A percentile compares a stretch with the other conserved stretches of the same genome.
phyloP scores from a whole-genome alignment of 23 tunicate genomes.

The Diplosoma virens region DNA sequence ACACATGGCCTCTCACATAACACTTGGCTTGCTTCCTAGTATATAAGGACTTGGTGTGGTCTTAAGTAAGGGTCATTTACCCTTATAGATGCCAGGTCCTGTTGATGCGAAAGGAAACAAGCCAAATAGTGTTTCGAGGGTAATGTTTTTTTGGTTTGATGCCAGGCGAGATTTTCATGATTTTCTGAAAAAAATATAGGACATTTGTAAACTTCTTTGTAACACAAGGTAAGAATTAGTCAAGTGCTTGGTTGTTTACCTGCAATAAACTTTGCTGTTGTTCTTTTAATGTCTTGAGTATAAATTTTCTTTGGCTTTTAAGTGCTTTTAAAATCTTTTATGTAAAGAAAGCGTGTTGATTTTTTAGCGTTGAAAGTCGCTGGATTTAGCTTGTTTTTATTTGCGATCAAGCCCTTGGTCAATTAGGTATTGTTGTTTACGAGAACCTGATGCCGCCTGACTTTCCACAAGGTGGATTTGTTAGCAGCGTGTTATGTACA shows the following conservation, averaged over 20 bases:
- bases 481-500: no score
- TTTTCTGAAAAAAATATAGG: not conserved
- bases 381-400: not conserved
- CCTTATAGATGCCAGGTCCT: constrained; percentile 19
- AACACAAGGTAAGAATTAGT: constrained; percentile 27
- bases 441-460: constrained; percentile 27
- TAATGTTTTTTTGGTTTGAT: constrained; percentile 2
- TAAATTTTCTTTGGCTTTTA: no score
- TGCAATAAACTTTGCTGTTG: no score
- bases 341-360: no score
- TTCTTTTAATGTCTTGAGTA: no score
- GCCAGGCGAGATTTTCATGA: constrained; percentile 3
- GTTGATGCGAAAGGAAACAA: not conserved
- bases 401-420: no score
- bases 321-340: no score
- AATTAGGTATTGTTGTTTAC: constrained; percentile 16
- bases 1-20: not conserved
- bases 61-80: not conserved
- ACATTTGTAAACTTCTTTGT: constrained; percentile 1
- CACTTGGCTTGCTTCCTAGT: constrained; percentile 12
- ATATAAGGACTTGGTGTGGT: constrained; percentile 23
- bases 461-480: no score
- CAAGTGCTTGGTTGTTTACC: no score
- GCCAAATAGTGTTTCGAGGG: constrained; percentile 30
- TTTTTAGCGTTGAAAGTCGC: not conserved